A percentile compares a stretch with the other conserved stretches of the same genome.
These are phyloP conservation scores for Podarcis siculus DNA, from an alignment of 2,797 vertebrate species.

Conservation along the genomic window DNA sequence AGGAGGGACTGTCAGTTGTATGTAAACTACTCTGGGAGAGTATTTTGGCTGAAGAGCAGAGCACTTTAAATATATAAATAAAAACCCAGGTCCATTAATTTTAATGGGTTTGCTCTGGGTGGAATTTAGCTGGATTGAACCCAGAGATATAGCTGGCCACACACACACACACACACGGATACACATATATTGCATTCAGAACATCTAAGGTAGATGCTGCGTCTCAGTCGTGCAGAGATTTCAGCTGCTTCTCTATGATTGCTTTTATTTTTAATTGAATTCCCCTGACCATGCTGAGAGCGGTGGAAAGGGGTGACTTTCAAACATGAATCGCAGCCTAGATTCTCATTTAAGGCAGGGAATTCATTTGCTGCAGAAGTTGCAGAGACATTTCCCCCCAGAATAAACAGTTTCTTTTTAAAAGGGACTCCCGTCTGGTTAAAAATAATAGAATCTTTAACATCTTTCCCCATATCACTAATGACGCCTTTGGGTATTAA, in stretches of 20 bases:
- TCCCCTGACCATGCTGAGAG: slow-evolving; percentile 8
- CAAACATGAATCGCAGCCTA: slow-evolving; percentile 11
- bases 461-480: neutral
- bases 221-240: neutral
- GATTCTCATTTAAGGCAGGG: slow-evolving; percentile 3
- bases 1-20: no score
- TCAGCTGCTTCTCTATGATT: neutral
- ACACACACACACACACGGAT: neutral
- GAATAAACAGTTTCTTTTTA: slow-evolving; percentile 15
- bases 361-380: neutral
- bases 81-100: no score
- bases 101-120: no score
- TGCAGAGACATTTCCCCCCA: neutral
- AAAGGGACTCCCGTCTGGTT: slow-evolving; percentile 15
- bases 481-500: neutral
- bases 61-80: no score
- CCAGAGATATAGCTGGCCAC: neutral
- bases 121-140: no score
- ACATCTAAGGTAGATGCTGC: neutral
- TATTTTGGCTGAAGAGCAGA: no score
- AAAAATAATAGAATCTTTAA: slow-evolving; percentile 13
- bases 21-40: no score
- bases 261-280: slow-evolving; percentile 40
- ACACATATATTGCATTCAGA: neutral
- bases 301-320: slow-evolving; percentile 2